A percentile compares a stretch with the other conserved stretches of the same genome.
Conservation (phyloP, 2,797 vertebrate genomes). For the Acrocephalus scirpaceus region DNA sequence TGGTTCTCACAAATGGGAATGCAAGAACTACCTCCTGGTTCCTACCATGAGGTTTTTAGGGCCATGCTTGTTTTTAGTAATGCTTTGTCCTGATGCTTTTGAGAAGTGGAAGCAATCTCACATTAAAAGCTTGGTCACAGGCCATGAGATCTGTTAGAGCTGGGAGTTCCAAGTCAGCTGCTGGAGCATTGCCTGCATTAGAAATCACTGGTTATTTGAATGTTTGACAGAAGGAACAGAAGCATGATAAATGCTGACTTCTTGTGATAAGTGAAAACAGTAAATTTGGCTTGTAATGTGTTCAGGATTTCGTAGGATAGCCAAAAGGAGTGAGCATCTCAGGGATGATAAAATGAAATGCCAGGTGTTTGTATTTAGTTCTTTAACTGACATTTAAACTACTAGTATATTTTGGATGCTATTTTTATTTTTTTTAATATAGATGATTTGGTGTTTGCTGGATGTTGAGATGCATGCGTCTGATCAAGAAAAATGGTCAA, state of each 20-base stretch:
- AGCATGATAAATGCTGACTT: background rate
- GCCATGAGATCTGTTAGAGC: background rate
- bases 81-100: background rate
- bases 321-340: background rate
- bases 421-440: background rate
- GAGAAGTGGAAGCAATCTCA: background rate
- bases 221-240: background rate
- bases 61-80: background rate
- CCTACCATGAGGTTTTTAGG: background rate
- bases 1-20: background rate
- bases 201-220: background rate
- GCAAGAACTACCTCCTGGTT: background rate
- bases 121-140: background rate
- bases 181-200: background rate
- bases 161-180: background rate
- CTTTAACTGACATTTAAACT: background rate
- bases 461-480: background rate
- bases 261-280: background rate
- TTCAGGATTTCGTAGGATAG: background rate
- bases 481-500: background rate
- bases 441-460: background rate
- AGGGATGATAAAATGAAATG: background rate
- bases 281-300: background rate
- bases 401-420: background rate
- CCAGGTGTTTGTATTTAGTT: background rate